Conservation (phyloP, 2,113 vertebrate genomes). For the Brachyistius frenatus region DNA sequence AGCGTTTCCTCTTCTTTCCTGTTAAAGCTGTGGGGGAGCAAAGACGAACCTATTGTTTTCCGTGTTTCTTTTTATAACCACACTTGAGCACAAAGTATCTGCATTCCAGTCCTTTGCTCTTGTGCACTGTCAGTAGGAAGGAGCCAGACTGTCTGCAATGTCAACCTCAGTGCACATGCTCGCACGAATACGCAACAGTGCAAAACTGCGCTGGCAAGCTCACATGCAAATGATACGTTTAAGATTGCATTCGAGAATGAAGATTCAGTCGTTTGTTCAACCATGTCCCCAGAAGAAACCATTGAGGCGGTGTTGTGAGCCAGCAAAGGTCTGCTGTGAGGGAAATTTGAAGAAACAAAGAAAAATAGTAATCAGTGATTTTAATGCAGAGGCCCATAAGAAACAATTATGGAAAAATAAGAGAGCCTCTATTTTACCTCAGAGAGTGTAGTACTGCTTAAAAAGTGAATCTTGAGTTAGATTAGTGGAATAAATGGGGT, state of each 20-base stretch:
- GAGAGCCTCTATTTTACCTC: too few species aligned
- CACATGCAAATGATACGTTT: conserved; percentile 43
- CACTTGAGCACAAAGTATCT: conserved; percentile 44
- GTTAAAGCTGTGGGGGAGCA: conserved; percentile 43
- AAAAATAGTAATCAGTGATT: conserved; percentile 15
- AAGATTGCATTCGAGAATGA: conserved; percentile 32
- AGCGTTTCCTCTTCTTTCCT: conserved; percentile 57
- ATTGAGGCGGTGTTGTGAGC: not conserved
- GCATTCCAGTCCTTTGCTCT: conserved; percentile 63
- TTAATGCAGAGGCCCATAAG: conserved; percentile 8
- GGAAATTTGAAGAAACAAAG: not conserved
- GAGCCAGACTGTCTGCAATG: conserved; percentile 71
- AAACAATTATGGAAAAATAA: conserved; percentile 11
- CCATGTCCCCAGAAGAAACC: not conserved
- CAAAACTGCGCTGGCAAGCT: conserved; percentile 23
- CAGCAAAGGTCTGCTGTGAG: not conserved
- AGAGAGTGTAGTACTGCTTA: too few species aligned
- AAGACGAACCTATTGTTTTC: conserved; percentile 64
- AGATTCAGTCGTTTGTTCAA: conserved; percentile 28
- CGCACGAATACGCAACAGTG: conserved; percentile 13
- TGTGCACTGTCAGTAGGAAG: conserved; percentile 70
- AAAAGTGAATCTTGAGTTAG: too few species aligned
- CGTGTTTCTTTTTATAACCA: conserved; percentile 72
- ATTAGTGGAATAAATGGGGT: too few species aligned
- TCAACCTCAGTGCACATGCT: conserved; percentile 27